Evolutionary conservation across 2,113 vertebrate genomes (phyloP).

Genomic region (Taxidea taxus): DNA sequence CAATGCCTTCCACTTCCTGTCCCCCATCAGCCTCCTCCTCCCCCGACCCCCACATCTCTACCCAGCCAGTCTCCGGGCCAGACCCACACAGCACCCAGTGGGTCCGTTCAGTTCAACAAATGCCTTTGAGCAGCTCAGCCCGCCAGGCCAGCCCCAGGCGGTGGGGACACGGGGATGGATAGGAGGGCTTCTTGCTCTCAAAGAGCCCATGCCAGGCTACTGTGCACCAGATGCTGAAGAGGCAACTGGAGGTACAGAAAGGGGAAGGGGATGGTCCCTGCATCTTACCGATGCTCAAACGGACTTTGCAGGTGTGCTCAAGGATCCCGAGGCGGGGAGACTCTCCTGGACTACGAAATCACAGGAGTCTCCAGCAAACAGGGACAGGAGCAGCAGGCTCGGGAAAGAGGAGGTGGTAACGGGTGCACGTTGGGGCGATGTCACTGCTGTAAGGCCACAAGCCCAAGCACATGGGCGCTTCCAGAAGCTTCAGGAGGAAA

Average conservation of each 20-base stretch:
- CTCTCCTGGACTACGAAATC: not conserved
- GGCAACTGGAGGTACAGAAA: not conserved
- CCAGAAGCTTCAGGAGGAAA: not conserved
- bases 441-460: fast-evolving
- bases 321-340: not conserved
- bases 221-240: not conserved
- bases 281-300: not conserved
- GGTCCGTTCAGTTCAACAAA: not conserved
- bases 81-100: not conserved
- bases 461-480: fast-evolving
- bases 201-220: not conserved
- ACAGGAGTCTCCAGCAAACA: too few relatives aligned
- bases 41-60: not conserved
- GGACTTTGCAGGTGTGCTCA: not conserved
- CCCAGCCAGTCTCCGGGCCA: fast-evolving
- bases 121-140: not conserved
- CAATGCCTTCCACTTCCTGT: not conserved
- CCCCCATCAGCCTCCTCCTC: fast-evolving
- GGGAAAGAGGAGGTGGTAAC: fast-evolving
- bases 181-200: not conserved
- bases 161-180: too few relatives aligned
- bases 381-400: not conserved
- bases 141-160: fast-evolving
- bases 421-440: fast-evolving
- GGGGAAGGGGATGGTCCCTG: too few relatives aligned